Percentiles rank a stretch among this genome's conserved stretches.
phyloP scores from a whole-genome alignment of 2,113 vertebrate genomes.

The Micronycteris hirsuta region DNA sequence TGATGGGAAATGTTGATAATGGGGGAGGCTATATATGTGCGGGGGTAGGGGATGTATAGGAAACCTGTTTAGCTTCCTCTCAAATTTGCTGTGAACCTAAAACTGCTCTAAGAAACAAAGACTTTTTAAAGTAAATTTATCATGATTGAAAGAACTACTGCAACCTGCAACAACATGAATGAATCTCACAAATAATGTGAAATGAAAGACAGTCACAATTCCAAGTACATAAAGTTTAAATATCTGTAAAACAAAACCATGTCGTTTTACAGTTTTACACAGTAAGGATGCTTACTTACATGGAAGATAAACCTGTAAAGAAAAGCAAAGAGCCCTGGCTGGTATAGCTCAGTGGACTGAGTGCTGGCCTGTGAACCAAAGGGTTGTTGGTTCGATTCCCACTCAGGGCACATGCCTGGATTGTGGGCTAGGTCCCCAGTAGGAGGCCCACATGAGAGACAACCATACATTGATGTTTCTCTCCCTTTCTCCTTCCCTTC shows the following conservation, averaged over 20 bases:
- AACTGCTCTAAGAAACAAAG: not conserved
- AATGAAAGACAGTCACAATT: not conserved
- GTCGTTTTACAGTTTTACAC: not conserved
- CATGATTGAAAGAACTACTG: not conserved
- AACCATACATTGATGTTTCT: no score
- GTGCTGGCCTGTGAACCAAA: no score
- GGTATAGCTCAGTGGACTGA: no score
- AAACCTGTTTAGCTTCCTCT: not conserved
- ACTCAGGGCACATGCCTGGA: no score
- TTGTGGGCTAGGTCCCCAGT: no score
- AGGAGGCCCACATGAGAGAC: no score
- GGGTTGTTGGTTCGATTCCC: no score
- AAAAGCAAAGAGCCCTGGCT: not conserved
- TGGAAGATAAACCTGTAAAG: not conserved
- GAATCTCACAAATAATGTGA: not conserved
- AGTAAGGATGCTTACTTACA: not conserved
- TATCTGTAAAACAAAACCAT: constrained; percentile 4
- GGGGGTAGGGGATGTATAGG: not conserved
- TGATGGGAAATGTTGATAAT: not conserved
- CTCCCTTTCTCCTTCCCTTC: no score
- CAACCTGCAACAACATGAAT: not conserved
- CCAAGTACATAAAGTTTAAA: not conserved
- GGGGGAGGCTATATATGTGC: not conserved
- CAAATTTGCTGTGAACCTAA: not conserved
- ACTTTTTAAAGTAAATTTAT: not conserved